Evolutionary conservation across 1,140 invertebrate species (phyloP), one percentile per base, ranked within the genome.

Genomic region (Lepidostoma basale): DNA sequence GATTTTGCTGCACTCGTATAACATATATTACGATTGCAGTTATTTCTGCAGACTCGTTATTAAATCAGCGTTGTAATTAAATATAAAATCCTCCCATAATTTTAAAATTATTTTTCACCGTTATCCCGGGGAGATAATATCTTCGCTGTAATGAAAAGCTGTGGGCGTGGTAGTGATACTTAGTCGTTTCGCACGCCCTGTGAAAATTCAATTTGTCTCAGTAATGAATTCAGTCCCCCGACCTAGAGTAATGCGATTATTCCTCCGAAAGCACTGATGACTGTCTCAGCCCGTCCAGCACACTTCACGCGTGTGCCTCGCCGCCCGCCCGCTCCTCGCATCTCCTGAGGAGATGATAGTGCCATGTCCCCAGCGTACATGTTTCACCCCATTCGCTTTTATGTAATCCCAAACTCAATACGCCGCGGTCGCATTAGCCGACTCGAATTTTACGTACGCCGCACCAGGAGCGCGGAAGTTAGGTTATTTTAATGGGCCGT

Each of bases 191-290:
- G 56, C 56, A 60, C 56, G 56, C 56, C 25, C 49, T 18, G 33
- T 26, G 22, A 26, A 60, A 60, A 60, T 60, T 42, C 36, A 60
- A 58, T 58, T 60, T 60, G 23, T n/a, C 22, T 23, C 56, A n/a
- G 56, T 60, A 60, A 60, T 60, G 56, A 60, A 60, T 60, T 60
- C 56, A 18, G 33, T 26, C 39, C 56, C 56, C 56, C 56, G 39
- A 42, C 36, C 56, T 60, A 40, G 18, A 25, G 6, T 60, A 60
- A 60, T 60, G 42, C 56, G 42, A 60, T 60, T 60, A 60, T 60
- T 23, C 39, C 42, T 16, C 56, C 56, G 36, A 42, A 60, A n/a
- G 5, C 36, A 8, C 3, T 42, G 56, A 60, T 60, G 56, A 60
- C 40, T 42, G 56, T 44, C 56, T 60, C 56, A 42, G 26, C 28